phyloP scores from a whole-genome alignment of 2,888 invertebrate species.

The Ochropleura plecta region DNA sequence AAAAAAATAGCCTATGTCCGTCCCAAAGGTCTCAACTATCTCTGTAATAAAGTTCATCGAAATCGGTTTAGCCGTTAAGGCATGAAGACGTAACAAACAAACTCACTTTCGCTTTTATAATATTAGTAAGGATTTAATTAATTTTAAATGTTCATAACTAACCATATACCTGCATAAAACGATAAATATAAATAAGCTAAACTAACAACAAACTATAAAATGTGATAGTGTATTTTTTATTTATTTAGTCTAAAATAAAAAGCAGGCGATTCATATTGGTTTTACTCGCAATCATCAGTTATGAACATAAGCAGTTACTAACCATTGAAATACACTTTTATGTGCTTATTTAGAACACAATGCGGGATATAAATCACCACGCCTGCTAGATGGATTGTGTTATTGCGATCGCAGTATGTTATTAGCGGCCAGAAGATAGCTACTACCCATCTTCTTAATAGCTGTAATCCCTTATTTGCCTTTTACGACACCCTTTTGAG shows the following conservation, averaged over 20 bases:
- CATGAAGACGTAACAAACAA: no score
- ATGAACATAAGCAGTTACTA: neutral
- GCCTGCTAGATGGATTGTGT: constrained; percentile 9
- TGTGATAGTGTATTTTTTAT: neutral
- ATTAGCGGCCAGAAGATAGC: constrained; percentile 17
- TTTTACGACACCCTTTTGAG: constrained; percentile 30
- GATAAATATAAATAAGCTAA: neutral
- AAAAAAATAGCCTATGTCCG: no score
- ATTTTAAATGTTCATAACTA: no score
- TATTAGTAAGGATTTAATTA: no score
- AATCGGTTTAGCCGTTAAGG: no score
- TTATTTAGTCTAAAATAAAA: neutral
- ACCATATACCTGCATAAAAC: neutral
- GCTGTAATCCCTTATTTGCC: constrained; percentile 39
- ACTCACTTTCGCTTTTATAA: no score
- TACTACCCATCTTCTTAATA: constrained; percentile 35
- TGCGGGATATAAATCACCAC: constrained; percentile 12
- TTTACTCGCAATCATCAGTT: neutral
- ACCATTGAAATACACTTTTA: neutral
- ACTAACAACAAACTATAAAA: neutral
- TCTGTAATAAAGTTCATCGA: no score
- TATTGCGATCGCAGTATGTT: constrained; percentile 35
- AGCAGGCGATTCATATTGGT: neutral
- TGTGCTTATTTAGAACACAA: neutral
- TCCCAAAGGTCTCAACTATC: no score